Evolutionary conservation across 2,113 vertebrate species (phyloP).

Genomic region (Diadophis punctatus): DNA sequence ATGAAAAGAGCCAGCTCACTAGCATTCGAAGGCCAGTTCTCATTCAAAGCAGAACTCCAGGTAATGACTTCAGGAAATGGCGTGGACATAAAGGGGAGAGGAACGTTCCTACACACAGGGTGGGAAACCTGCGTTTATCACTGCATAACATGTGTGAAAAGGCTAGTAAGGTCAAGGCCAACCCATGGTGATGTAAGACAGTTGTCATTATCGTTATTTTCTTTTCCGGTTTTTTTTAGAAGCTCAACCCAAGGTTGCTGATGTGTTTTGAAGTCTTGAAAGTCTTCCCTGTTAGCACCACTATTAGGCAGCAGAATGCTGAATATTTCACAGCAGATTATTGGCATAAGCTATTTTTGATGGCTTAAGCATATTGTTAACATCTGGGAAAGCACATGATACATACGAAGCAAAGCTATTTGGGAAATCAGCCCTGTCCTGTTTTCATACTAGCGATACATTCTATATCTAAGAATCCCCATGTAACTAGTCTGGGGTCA

Average conservation of each 20-base stretch:
- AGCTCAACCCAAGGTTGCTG: neutral
- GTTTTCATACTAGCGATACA: neutral
- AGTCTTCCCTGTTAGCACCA: neutral
- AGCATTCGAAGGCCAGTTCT: neutral
- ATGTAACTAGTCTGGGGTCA: neutral
- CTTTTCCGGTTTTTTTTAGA: neutral
- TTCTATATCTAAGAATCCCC: neutral
- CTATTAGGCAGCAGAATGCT: neutral
- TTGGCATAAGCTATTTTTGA: conserved; percentile 6
- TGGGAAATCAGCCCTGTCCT: neutral
- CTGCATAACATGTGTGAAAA: neutral
- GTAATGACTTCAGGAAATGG: neutral
- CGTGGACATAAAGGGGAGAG: no score
- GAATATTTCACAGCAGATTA: neutral
- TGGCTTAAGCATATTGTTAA: conserved; percentile 1
- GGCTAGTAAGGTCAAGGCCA: neutral
- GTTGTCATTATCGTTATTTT: neutral
- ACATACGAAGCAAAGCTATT: neutral
- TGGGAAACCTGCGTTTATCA: neutral
- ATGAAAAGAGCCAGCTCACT: neutral
- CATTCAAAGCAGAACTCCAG: neutral
- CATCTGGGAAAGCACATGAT: conserved; percentile 10
- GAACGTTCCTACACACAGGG: no score
- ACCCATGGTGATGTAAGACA: neutral
- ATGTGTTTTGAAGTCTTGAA: neutral